Evolutionary conservation across 1,140 invertebrate genomes (phyloP), one percentile per base, ranked within the genome.

Genomic region (Choristoneura fumiferana): DNA sequence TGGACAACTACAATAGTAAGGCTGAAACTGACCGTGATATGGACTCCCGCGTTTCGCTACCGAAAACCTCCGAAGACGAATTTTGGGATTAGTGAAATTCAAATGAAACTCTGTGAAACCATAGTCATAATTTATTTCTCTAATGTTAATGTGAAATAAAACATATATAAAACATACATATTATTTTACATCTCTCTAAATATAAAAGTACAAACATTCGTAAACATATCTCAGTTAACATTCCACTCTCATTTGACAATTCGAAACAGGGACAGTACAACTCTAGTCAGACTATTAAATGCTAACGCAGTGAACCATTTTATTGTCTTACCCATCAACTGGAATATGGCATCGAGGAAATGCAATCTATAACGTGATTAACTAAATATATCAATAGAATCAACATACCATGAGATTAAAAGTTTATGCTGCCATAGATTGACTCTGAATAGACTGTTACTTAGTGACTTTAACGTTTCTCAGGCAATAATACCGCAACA

Each of bases 171-270:
- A 81, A 80, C 69, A 76, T 78, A 77, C 66, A 74, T 73, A 62
- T 71, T 76, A 71, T 68, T 65, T 68, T 63, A 69, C 70, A 75
- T 70, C 62, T 63, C 69, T 58, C 9, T 71, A 57, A 67, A 76
- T 87, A 87, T 86, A 84, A 87, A 87, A 87, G 83, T 87, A 84
- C 80, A 87, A 87, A 87, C 77, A 72, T 79, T 72, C 54, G 57
- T 60, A 65, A 67, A 61, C 61, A 45, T 60, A 67, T 67, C 13
- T 35, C 58, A 56, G 65, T 66, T 45, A 78, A 75, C 72, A 63
- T 63, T 72, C 69, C 69, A 67, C 68, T 65, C 60, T 55, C 53
- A 54, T 61, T 70, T 75, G 72, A 65, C 72, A 55, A 58, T 13
- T 22, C 22, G 22, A 49, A 33, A n/a, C n/a, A 53, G 38, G 22